Conservation (phyloP, 1,140 invertebrate species). For the Cotesia vestalis region DNA sequence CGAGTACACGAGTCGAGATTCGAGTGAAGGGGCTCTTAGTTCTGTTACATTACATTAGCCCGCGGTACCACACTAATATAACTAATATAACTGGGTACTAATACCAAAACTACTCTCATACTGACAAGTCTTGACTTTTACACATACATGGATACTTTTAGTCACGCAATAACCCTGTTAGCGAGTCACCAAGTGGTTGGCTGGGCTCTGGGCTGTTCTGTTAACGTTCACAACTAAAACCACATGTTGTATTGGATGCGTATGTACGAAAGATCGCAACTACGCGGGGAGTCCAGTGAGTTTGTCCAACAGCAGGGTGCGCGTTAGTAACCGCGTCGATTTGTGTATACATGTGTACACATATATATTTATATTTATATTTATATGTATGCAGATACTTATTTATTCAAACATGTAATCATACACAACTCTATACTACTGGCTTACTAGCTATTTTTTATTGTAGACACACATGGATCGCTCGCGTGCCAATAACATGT, state of each 20-base stretch:
- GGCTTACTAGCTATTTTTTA: not conserved
- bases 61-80: no score
- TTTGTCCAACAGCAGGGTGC: slow-evolving; percentile 11
- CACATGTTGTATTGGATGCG: slow-evolving; percentile 21
- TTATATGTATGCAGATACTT: no score
- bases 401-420: no score
- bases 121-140: no score
- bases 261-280: slow-evolving; percentile 8
- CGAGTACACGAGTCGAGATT: no score
- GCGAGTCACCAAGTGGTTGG: slow-evolving; percentile 58
- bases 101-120: no score
- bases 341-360: not conserved
- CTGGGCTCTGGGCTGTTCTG: slow-evolving; percentile 39
- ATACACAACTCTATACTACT: no score
- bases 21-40: no score
- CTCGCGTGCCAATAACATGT: slow-evolving; percentile 11
- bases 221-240: slow-evolving; percentile 25
- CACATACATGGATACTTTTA: not conserved
- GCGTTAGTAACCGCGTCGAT: not conserved
- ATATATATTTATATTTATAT: no score
- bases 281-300: not conserved
- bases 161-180: slow-evolving; percentile 63
- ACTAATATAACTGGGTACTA: no score
- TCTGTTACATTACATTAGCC: no score
- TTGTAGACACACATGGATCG: not conserved